Evolutionary conservation across 2,888 invertebrate genomes (phyloP), one percentile per base, ranked within the genome.

Genomic region (Monoplex corrugatus): DNA sequence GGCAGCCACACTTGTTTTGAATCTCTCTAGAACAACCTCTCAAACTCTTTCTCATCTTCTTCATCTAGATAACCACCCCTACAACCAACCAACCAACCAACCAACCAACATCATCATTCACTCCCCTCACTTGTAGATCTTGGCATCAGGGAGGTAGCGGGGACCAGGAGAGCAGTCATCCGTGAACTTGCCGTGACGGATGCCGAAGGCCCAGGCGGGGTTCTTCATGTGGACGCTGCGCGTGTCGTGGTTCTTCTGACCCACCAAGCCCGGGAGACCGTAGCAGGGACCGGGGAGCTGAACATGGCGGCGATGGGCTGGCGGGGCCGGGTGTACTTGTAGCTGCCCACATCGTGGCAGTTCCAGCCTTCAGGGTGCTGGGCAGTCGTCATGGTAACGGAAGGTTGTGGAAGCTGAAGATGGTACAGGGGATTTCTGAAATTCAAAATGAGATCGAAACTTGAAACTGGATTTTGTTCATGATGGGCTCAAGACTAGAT

Each of bases 161-260:
- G 95, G 95, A 32, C 95, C 95, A 1, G 95, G 95, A 89, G 94
- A 94, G 91, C 94, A 94, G 89, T 94, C 95, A 90, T 95, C 94
- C 90, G 88, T 92, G 90, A 93, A 94, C 90, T 95, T 94, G 28
- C 95, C 95, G 85, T 94, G 94, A 38, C 93, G 93, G 87, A 94
- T 90, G 63, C 95, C 95, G 90, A 94, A 93, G 23, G 91, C 87
- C 87, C 91, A 94, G 23, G 93, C 93, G 0, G 94, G 93, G 32
- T 90, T 90, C 89, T 92, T 94, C 38, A 43, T 63, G 84, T 94
- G 94, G 10, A 93, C 94, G 90, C 93, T 93, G 87, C 94, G 90
- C 13, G 92, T 92, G 91, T 94, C 94, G 89, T 95, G 94, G 16
- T 88, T 72, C 6, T 68, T 83, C 50, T 91, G 89, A 2, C 95